Evolutionary conservation across 1,140 invertebrate genomes (phyloP), one percentile per base, ranked within the genome.

Genomic region (Eurosta solidaginis): DNA sequence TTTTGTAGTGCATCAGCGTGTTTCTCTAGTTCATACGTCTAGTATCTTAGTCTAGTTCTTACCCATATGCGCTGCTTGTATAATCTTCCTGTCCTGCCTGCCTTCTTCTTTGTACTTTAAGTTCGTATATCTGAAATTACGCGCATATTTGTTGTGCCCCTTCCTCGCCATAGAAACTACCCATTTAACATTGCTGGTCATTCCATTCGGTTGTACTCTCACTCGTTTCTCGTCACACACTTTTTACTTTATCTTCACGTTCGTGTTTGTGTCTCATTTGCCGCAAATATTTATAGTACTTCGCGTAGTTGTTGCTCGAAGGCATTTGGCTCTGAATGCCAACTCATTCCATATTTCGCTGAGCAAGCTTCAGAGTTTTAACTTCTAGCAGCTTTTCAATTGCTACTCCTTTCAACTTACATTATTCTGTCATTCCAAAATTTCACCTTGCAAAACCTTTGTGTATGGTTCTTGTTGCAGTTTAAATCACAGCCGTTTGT

Each of bases 201-300:
- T 7, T 6, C 49, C 10, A 3, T 52, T 40, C 33, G 5, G 27
- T 40, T 33, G 22, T 40, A 7, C 40, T 75, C 29, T 42, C 1
- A 9, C 44, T 25, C 42, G n/a, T 47, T 25, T 14, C 17, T 17
- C 73, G 0, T 25, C 73, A 1, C 44, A 47, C 44, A 3, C 3
- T 36, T 45, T 75, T 75, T 22, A 10, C 17, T 74, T 7, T 22
- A 36, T 20, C 36, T 47, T 44, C 44, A 25, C 44, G 40, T 44
- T 74, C 40, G n/a, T 74, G 40, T 74, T 74, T 74, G 44, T 74
- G 73, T 74, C 73, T 74, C 73, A 74, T 44, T 74, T 49, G 74
- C 44, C 74, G 29, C 74, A 75, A 75, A 75, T 75, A 75, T 75
- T 75, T 75, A 75, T 49, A 47, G 12, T 29, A 29, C 74, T 45